Conservation (phyloP, 2,797 vertebrate species). For the Stomatorhinus walkeri region DNA sequence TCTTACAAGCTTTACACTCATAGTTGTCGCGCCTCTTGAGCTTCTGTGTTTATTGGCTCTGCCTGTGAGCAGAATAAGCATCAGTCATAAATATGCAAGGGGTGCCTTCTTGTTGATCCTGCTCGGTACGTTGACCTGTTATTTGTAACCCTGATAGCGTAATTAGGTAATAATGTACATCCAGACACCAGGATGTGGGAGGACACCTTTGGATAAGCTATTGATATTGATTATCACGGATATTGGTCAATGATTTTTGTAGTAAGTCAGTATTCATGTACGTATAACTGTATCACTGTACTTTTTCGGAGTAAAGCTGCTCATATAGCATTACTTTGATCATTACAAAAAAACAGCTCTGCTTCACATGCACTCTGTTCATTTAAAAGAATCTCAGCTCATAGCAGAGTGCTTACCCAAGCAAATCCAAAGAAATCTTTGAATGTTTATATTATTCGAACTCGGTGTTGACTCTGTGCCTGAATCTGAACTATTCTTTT, state of each 20-base stretch:
- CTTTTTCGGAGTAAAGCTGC: not conserved
- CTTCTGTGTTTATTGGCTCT: not conserved
- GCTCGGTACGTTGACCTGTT: not conserved
- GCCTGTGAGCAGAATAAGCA: not conserved
- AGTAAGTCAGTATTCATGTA: not conserved
- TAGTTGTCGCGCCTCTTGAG: not conserved
- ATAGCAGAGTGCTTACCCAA: not conserved
- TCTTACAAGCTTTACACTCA: slow-evolving; percentile 16
- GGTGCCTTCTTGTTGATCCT: not conserved
- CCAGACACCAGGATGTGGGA: not conserved
- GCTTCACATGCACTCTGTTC: not conserved
- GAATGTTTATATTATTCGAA: not conserved
- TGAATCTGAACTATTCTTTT: not conserved
- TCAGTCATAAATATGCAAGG: not conserved
- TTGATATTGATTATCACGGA: not conserved
- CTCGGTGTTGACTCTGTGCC: not conserved
- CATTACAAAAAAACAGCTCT: not conserved
- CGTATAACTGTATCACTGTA: not conserved
- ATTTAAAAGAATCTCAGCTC: not conserved
- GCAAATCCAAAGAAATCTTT: not conserved
- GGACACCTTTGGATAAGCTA: not conserved
- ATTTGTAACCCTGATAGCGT: not conserved
- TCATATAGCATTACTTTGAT: not conserved
- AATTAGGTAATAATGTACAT: not conserved
- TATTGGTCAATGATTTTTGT: not conserved